phyloP scores from a whole-genome alignment of 2,113 vertebrate genomes.

The Corynorhinus townsendii region DNA sequence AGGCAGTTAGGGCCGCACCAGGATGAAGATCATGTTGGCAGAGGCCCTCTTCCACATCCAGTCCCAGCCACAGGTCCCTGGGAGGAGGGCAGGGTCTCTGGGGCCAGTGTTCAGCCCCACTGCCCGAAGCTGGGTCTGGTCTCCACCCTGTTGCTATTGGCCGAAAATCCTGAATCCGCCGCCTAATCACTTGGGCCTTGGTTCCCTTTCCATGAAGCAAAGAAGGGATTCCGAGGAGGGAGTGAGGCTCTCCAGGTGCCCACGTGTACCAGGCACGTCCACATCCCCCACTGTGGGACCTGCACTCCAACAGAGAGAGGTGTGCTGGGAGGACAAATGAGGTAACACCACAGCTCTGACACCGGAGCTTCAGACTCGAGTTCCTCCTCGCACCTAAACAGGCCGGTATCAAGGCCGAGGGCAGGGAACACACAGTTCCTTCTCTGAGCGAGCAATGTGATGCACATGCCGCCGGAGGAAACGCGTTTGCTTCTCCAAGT shows the following conservation, averaged over 20 bases:
- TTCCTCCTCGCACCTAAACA: not conserved
- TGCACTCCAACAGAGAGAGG: not conserved
- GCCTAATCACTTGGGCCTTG: not conserved
- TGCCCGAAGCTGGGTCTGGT: not conserved
- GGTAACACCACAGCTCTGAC: not conserved
- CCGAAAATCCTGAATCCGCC: accelerated
- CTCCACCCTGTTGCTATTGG: not conserved
- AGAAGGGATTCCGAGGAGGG: not conserved
- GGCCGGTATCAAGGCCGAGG: not conserved
- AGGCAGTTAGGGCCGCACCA: too few relatives aligned
- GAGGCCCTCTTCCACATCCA: not conserved
- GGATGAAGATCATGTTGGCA: too few relatives aligned
- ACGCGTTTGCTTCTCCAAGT: not conserved
- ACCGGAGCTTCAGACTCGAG: not conserved
- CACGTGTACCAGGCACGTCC: not conserved
- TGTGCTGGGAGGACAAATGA: not conserved
- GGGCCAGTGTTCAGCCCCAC: not conserved
- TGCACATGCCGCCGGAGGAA: too few relatives aligned
- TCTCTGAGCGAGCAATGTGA: not conserved
- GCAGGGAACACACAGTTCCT: not conserved
- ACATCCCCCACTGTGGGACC: not conserved
- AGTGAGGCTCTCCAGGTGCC: not conserved
- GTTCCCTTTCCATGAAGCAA: not conserved
- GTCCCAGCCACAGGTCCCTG: not conserved
- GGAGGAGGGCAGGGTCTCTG: not conserved